Evolutionary conservation across 1,140 invertebrate genomes (phyloP).

Genomic region (Nixonia krombeini): DNA sequence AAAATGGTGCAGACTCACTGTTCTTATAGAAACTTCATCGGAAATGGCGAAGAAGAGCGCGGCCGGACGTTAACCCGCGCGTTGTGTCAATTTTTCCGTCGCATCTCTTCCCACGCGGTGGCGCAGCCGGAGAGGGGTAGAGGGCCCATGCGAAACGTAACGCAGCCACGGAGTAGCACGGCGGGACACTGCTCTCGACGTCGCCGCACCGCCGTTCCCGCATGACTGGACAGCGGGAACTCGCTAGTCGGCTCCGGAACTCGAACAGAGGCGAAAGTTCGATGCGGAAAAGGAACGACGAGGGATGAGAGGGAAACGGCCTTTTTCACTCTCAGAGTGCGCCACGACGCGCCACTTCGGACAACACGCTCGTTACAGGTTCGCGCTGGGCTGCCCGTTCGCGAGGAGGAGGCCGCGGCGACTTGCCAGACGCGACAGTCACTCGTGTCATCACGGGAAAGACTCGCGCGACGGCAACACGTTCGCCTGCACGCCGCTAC

Average conservation of each 20-base stretch:
- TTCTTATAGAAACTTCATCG: conserved; percentile 31
- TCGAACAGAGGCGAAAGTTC: too few species aligned
- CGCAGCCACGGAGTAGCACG: neutral
- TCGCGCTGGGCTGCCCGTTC: too few species aligned
- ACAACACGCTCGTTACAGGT: neutral
- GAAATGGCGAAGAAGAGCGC: conserved; percentile 13
- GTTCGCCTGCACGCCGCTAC: conserved; percentile 33
- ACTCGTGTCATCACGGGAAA: conserved; percentile 31
- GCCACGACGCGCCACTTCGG: neutral
- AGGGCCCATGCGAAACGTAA: neutral
- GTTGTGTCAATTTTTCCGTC: conserved; percentile 11
- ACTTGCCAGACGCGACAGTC: conserved; percentile 18
- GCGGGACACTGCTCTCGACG: conserved; percentile 10
- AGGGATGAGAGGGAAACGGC: neutral
- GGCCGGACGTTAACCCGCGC: conserved; percentile 7
- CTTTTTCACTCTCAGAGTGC: too few species aligned
- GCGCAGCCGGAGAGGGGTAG: neutral
- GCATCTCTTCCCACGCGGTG: neutral
- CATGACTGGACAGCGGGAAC: conserved; percentile 18
- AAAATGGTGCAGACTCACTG: neutral
- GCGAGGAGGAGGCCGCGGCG: conserved; percentile 20
- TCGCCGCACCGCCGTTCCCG: conserved; percentile 24
- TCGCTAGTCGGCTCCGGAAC: neutral
- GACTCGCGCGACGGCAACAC: conserved; percentile 15
- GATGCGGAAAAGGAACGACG: too few species aligned